Percentiles rank a stretch among this genome's conserved stretches.
phyloP scores from a whole-genome alignment of 2,888 invertebrate genomes.

The Leptinotarsa haldemani region DNA sequence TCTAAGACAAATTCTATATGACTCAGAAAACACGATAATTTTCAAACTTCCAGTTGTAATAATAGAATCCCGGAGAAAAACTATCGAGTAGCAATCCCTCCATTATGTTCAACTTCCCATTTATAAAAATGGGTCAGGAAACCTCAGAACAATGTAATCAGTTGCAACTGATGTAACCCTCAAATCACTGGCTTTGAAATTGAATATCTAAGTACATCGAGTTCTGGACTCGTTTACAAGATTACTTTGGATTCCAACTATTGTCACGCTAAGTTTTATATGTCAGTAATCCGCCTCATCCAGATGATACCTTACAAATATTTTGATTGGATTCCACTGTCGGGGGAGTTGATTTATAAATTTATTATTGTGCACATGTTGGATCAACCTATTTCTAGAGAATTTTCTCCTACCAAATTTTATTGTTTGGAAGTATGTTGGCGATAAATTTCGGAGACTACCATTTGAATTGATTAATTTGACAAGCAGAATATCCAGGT shows the following conservation, averaged over 20 bases:
- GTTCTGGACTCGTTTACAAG: background rate
- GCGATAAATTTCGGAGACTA: background rate
- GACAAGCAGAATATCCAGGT: slow-evolving; percentile 1
- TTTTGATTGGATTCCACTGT: background rate
- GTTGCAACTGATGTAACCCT: no score
- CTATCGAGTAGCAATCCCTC: no score
- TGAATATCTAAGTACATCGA: background rate
- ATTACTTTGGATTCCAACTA: background rate
- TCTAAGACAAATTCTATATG: no score
- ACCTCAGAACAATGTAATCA: no score
- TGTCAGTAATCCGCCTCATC: slow-evolving; percentile 6
- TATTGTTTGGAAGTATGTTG: slow-evolving; percentile 15
- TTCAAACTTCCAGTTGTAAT: no score
- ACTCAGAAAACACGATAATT: no score
- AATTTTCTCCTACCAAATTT: background rate
- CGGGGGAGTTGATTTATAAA: background rate
- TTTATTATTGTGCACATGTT: background rate
- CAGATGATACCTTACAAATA: slow-evolving; percentile 28
- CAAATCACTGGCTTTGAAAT: no score
- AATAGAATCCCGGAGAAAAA: no score
- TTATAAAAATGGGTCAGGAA: no score
- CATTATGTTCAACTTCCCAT: no score
- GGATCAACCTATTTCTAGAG: slow-evolving; percentile 1
- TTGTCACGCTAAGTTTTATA: slow-evolving; percentile 5
- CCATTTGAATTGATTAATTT: slow-evolving; percentile 17